phyloP scores from a whole-genome alignment of 2,797 vertebrate species.

The Chelon auratus region DNA sequence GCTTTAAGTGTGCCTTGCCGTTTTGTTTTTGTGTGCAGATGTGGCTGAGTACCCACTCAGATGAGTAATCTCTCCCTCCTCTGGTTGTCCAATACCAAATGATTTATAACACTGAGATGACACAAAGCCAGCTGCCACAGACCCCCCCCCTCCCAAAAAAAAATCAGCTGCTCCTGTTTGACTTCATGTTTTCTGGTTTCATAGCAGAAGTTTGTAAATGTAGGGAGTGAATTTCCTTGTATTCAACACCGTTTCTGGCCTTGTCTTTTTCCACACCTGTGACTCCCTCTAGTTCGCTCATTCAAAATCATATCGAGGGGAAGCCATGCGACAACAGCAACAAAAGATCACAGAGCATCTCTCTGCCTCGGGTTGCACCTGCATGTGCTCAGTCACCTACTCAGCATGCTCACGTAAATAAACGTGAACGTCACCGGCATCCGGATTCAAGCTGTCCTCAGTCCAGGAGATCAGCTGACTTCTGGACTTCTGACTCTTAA shows the following conservation, averaged over 20 bases:
- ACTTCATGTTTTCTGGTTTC: conserved; percentile 30
- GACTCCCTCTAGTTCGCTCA: conserved; percentile 30
- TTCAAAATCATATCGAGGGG: conserved; percentile 46
- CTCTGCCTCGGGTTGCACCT: conserved; percentile 56
- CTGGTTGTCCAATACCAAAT: conserved; percentile 45
- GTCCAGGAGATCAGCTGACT: conserved; percentile 31
- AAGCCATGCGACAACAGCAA: conserved; percentile 59
- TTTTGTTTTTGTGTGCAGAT: conserved; percentile 42
- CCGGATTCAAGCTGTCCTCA: conserved; percentile 46
- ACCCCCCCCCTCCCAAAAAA: conserved; percentile 3
- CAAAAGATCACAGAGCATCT: conserved; percentile 60
- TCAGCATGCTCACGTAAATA: conserved; percentile 61
- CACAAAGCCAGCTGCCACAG: conserved; percentile 34
- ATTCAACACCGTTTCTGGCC: conserved; percentile 35
- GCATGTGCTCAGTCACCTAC: conserved; percentile 55
- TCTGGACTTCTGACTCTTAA: conserved; percentile 39
- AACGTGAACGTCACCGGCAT: conserved; percentile 58
- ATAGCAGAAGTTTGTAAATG: conserved; percentile 18
- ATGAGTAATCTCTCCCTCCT: conserved; percentile 37
- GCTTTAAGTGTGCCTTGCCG: conserved; percentile 7
- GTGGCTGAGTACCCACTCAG: conserved; percentile 33
- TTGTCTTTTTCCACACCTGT: conserved; percentile 70
- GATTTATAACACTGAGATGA: conserved; percentile 39
- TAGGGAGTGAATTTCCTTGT: conserved; percentile 31
- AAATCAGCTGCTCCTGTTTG: conserved; percentile 14